Percentiles rank a stretch among this genome's conserved stretches.
Conservation (phyloP, 30 jellyfish, hydroid and myxozoan species). For the Hydractinia echinata region DNA sequence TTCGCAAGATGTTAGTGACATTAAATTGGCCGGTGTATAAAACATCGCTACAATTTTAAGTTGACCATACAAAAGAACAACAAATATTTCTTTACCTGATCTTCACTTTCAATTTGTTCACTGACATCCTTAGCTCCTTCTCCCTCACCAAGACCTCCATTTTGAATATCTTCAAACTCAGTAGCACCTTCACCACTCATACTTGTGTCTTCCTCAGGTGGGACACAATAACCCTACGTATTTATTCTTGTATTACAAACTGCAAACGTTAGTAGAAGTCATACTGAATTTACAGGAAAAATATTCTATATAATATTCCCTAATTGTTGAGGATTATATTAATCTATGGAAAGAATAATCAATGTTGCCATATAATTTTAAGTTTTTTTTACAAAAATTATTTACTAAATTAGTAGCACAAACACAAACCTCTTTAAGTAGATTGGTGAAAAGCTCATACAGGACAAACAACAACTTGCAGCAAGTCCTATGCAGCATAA, state of each 20-base stretch:
- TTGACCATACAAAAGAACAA: background rate
- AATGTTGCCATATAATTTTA: too few species aligned
- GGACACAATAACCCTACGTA: slow-evolving; percentile 84
- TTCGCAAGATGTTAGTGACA: background rate
- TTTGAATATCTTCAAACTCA: slow-evolving; percentile 81
- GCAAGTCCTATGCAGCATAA: slow-evolving; percentile 64
- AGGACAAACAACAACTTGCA: slow-evolving; percentile 60
- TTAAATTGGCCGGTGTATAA: background rate
- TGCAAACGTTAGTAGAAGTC: too few species aligned
- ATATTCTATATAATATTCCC: too few species aligned
- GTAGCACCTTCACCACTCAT: slow-evolving; percentile 92
- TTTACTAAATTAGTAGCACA: background rate
- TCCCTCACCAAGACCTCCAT: slow-evolving; percentile 98
- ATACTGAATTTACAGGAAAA: too few species aligned
- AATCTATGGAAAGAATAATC: too few species aligned
- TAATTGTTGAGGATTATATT: too few species aligned
- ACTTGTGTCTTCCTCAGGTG: slow-evolving; percentile 70
- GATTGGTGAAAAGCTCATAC: slow-evolving; percentile 70
- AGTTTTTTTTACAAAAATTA: too few species aligned
- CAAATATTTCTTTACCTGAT: slow-evolving; percentile 48
- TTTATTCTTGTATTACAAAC: background rate
- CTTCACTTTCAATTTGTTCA: slow-evolving; percentile 90
- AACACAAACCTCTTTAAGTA: slow-evolving; percentile 56
- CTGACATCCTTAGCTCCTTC: slow-evolving; percentile 96
- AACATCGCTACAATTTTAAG: background rate